Percentiles rank a stretch among this genome's conserved stretches.
phyloP scores from a whole-genome alignment of 2,113 vertebrate species.

The Rhabdomys dilectus region DNA sequence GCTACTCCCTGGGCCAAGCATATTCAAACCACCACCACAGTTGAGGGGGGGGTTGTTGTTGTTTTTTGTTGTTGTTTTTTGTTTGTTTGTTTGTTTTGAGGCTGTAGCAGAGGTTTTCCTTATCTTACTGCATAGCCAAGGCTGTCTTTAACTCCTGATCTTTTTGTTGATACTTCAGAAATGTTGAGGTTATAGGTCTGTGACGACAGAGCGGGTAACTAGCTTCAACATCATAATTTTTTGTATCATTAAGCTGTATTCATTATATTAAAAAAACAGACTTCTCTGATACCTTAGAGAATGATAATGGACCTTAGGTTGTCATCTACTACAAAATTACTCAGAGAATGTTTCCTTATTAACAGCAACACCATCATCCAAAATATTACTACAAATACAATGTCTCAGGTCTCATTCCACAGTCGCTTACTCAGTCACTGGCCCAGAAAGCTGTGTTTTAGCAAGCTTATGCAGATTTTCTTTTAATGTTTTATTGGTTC shows the following conservation, averaged over 20 bases:
- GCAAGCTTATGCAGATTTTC: background rate
- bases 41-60: too few species aligned
- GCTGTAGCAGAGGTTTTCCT: background rate
- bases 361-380: background rate
- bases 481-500: too few species aligned
- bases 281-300: background rate
- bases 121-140: background rate
- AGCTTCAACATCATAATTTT: background rate
- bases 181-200: background rate
- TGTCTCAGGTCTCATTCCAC: background rate
- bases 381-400: background rate
- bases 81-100: background rate
- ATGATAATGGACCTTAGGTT: background rate
- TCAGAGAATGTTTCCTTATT: background rate
- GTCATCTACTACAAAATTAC: background rate
- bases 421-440: conserved; percentile 9
- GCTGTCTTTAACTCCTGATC: background rate
- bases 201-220: too few species aligned
- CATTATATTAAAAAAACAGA: conserved; percentile 29
- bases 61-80: background rate
- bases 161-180: background rate
- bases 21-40: too few species aligned
- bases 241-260: background rate
- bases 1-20: too few species aligned
- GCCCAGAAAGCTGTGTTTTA: conserved; percentile 5